A percentile compares a stretch with the other conserved stretches of the same genome.
Evolutionary conservation across 2,797 vertebrate genomes (phyloP).

Genomic region (Poecile montanus): DNA sequence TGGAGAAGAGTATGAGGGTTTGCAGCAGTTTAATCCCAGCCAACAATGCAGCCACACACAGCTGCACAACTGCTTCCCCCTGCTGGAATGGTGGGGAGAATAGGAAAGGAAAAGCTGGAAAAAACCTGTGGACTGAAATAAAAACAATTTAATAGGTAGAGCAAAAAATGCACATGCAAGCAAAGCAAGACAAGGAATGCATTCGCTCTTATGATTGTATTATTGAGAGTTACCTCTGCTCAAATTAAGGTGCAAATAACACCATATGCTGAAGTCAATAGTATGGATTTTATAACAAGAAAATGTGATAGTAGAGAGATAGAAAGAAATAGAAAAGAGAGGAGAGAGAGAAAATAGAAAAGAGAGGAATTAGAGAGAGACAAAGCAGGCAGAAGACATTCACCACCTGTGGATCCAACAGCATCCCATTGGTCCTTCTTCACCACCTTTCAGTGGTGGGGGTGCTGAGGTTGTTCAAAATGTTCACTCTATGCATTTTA

Average conservation of each 20-base stretch:
- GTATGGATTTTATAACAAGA: not conserved
- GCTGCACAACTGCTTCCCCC: accelerated
- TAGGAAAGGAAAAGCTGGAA: not conserved
- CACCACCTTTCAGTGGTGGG: not conserved
- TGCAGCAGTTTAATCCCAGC: not conserved
- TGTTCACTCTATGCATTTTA: not conserved
- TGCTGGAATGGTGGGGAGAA: not conserved
- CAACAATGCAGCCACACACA: not conserved
- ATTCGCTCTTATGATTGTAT: not conserved
- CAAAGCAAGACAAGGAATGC: not conserved
- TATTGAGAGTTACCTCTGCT: not conserved
- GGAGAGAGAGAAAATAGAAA: not conserved
- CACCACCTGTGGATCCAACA: not conserved
- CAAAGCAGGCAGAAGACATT: not conserved
- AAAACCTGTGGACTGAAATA: too few relatives aligned
- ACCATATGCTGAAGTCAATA: not conserved
- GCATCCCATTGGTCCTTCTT: not conserved
- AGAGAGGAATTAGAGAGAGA: not conserved
- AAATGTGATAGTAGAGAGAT: not conserved
- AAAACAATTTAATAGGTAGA: not conserved
- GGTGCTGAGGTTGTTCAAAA: not conserved
- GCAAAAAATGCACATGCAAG: not conserved
- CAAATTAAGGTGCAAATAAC: not conserved
- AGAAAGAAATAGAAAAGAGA: not conserved
- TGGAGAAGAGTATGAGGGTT: not conserved